Evolutionary conservation across 2,888 invertebrate genomes (phyloP).

Genomic region (Drosophila neotestacea): DNA sequence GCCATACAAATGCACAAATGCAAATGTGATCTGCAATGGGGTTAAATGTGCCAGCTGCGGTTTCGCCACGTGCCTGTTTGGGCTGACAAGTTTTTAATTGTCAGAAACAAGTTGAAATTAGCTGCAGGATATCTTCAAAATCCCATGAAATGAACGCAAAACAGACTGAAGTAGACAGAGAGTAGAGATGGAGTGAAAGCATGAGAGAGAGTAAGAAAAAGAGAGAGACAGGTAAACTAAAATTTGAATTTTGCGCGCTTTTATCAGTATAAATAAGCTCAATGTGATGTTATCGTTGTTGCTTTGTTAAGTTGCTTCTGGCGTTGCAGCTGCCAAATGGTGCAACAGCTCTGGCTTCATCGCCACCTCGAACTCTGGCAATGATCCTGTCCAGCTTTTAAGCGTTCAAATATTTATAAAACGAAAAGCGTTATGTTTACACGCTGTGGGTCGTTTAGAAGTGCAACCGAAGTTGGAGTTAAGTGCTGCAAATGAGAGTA

Average conservation of each 20-base stretch:
- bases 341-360: constrained; percentile 11
- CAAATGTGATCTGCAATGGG: constrained; percentile 61
- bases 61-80: constrained; percentile 41
- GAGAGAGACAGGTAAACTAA: constrained; percentile 4
- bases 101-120: constrained; percentile 52
- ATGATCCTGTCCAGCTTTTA: constrained; percentile 60
- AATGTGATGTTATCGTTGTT: constrained; percentile 48
- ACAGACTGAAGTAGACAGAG: too few species aligned
- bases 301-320: constrained; percentile 46
- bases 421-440: constrained; percentile 66
- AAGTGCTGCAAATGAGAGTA: constrained; percentile 66
- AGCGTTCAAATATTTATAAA: constrained; percentile 74
- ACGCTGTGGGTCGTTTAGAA: constrained; percentile 38
- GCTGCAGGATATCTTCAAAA: constrained; percentile 35
- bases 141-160: constrained; percentile 3
- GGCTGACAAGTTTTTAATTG: constrained; percentile 50
- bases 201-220: too few species aligned
- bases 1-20: constrained; percentile 42
- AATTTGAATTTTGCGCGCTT: constrained; percentile 20
- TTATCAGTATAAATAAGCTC: constrained; percentile 40
- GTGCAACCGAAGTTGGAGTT: constrained; percentile 31
- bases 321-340: constrained; percentile 31
- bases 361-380: constrained; percentile 21
- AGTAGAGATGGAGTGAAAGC: neutral
- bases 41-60: constrained; percentile 60